Percentiles rank a stretch among this genome's conserved stretches.
Conservation (phyloP, 2,888 invertebrate species). For the Heliconius hortense region DNA sequence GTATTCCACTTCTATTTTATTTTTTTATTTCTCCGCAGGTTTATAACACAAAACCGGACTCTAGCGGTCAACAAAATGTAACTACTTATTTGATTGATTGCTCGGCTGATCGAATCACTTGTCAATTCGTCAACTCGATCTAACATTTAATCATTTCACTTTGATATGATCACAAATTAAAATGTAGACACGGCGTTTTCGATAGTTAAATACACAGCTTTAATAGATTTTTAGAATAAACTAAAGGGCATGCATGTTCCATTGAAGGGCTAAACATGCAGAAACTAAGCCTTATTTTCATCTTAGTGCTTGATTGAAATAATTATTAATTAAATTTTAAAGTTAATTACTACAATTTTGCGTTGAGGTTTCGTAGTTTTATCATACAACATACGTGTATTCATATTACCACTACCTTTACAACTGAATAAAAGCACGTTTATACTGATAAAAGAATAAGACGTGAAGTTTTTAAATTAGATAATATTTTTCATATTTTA, state of each 20-base stretch:
- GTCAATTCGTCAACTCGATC: conserved; percentile 72
- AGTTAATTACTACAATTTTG: not conserved
- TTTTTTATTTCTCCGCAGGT: conserved; percentile 80
- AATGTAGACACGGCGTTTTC: conserved; percentile 65
- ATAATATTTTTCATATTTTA: not conserved
- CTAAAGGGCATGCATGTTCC: conserved; percentile 65
- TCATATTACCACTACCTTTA: conserved; percentile 9
- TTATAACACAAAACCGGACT: conserved; percentile 82
- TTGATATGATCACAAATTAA: conserved; percentile 69
- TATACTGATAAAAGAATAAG: not conserved
- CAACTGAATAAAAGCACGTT: conserved; percentile 3
- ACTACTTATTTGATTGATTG: conserved; percentile 77
- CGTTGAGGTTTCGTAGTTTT: conserved; percentile 5
- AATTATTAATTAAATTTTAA: not conserved
- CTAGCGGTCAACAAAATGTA: conserved; percentile 82
- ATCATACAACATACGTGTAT: conserved; percentile 8
- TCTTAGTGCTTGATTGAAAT: conserved; percentile 36
- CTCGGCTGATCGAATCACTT: conserved; percentile 78
- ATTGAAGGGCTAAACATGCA: conserved; percentile 51
- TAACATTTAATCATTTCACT: conserved; percentile 70
- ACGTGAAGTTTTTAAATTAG: too few relatives aligned
- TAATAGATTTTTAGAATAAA: conserved; percentile 52
- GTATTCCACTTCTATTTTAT: conserved; percentile 76
- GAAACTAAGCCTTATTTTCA: conserved; percentile 44
- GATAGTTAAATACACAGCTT: conserved; percentile 67